Evolutionary conservation across 2,797 vertebrate genomes (phyloP), one percentile per base, ranked within the genome.

Genomic region (Enteromius argenteus): DNA sequence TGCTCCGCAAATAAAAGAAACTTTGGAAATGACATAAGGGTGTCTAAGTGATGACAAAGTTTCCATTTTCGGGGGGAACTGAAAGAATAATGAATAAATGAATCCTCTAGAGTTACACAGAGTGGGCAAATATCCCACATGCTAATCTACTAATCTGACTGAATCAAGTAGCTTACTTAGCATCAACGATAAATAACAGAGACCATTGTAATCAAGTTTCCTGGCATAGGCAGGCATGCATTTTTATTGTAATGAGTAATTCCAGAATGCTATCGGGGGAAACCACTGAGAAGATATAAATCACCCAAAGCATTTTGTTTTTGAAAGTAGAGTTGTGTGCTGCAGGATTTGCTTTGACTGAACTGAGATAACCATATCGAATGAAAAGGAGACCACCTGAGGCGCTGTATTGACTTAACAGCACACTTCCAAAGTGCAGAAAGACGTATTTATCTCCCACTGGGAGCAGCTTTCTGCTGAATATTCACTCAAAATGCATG

Each of bases 161-260:
- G 83, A 89, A 90, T 87, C 56, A 17, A 86, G 87, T 27, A 76
- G 81, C 81, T 90, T 88, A 85, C 76, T 90, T 77, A 69, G 62
- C 81, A 66, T 90, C 73, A 79, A 83, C 72, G 82, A 82, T 84
- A 60, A 83, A 91, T 86, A 77, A 87, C 81, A 90, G 30, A 87
- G 81, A 64, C 86, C 76, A 78, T 79, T 32, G 81, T 88, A 84
- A 91, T 86, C 86, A 87, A 86, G 83, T 90, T 93, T 94, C 89
- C 89, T 92, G 90, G 90, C 90, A 90, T 73, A 72, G 42, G 11
- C 49, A 76, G 74, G 32, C 67, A 62, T 86, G 79, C 76, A n/a
- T 82, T 83, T 90, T 84, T 89, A 84, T 84, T 86, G 83, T 72
- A 77, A 58, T 77, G 71, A 80, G 80, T 89, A 83, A 88, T 86